Percentiles rank a stretch among this genome's conserved stretches.
These are phyloP conservation scores for Grus americana DNA, from an alignment of 2,113 vertebrate species.

Conservation along the genomic window DNA sequence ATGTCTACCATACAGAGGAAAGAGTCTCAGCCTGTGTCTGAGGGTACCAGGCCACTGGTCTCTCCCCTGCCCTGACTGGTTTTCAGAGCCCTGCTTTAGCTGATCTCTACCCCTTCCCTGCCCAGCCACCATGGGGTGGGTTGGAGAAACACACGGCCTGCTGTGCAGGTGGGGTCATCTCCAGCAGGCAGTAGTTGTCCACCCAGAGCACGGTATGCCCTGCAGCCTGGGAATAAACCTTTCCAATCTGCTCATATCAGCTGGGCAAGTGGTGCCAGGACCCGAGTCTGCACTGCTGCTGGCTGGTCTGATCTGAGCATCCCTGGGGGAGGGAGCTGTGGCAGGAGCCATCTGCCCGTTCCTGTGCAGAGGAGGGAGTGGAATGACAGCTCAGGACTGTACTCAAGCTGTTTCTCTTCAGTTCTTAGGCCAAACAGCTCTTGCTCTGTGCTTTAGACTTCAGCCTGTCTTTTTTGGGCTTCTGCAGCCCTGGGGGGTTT, in stretches of 20 bases:
- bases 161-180: background rate
- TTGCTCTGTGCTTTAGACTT: background rate
- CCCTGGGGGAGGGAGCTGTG: background rate
- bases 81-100: background rate
- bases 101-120: background rate
- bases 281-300: background rate
- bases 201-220: fast-evolving
- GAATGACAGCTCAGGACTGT: background rate
- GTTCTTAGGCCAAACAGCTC: background rate
- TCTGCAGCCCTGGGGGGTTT: background rate
- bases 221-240: background rate
- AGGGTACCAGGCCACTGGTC: background rate
- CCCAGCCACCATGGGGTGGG: background rate
- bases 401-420: background rate
- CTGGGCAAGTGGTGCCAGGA: background rate
- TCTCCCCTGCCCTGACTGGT: background rate
- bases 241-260: fast-evolving
- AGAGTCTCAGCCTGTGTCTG: background rate
- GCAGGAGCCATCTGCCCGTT: background rate
- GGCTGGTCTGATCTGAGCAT: background rate
- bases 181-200: background rate
- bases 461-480: background rate
- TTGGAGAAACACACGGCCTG: background rate
- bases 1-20: background rate
- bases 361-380: background rate